Percentiles rank a stretch among this genome's conserved stretches.
These are phyloP conservation scores for Chymomyza caudatula DNA, from an alignment of 2,888 invertebrate species.

Conservation along the genomic window DNA sequence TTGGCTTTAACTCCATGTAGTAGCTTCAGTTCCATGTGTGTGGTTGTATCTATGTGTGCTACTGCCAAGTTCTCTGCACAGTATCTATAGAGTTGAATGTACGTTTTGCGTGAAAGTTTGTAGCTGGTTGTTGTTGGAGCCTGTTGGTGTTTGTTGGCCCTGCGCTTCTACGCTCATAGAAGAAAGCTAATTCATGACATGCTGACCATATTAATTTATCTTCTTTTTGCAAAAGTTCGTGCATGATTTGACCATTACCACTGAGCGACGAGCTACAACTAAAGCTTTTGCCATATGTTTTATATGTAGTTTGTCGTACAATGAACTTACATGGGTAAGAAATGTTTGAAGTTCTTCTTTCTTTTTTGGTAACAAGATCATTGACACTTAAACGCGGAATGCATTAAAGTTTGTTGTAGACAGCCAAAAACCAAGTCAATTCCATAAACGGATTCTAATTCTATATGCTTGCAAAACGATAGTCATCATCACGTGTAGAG, in stretches of 20 bases:
- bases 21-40: slow-evolving; percentile 14
- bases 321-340: slow-evolving; percentile 61
- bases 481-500: neutral
- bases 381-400: slow-evolving; percentile 74
- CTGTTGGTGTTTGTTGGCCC: slow-evolving; percentile 1
- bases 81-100: slow-evolving; percentile 57
- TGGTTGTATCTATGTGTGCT: slow-evolving; percentile 2
- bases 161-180: slow-evolving; percentile 32
- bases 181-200: slow-evolving; percentile 70
- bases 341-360: slow-evolving; percentile 58
- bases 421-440: slow-evolving; percentile 43
- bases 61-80: slow-evolving; percentile 10
- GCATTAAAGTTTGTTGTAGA: slow-evolving; percentile 67
- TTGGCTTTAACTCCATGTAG: neutral
- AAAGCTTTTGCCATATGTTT: slow-evolving; percentile 34
- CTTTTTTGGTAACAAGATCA: slow-evolving; percentile 63
- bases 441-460: neutral
- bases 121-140: slow-evolving; percentile 50
- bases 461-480: neutral
- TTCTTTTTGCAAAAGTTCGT: slow-evolving; percentile 69
- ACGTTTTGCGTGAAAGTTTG: slow-evolving; percentile 73
- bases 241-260: slow-evolving; percentile 69
- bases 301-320: slow-evolving; percentile 42
- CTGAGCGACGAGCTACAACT: slow-evolving; percentile 30
- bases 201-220: slow-evolving; percentile 74